phyloP scores from a whole-genome alignment of 2,797 vertebrate species.

The Mionectes olivaceus region DNA sequence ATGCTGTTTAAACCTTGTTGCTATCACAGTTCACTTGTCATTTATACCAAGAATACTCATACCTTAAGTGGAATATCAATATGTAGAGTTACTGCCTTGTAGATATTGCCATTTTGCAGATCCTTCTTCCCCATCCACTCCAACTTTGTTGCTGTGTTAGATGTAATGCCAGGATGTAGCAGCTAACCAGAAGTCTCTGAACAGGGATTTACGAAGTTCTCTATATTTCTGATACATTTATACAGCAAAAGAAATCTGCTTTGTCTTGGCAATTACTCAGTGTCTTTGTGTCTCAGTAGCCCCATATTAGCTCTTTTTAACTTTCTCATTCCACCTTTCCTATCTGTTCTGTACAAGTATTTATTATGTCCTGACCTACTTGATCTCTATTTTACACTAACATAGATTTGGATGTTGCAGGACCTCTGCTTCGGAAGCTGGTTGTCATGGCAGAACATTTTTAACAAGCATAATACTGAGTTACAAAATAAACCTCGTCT shows the following conservation, averaged over 20 bases:
- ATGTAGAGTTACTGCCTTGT: background rate
- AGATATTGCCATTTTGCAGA: background rate
- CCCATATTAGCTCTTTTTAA: background rate
- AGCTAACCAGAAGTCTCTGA: background rate
- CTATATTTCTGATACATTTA: background rate
- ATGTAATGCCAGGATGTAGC: background rate
- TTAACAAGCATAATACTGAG: background rate
- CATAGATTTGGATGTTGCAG: background rate
- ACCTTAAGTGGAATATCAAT: background rate
- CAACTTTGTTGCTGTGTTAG: background rate
- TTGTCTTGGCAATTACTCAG: background rate
- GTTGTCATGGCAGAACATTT: background rate
- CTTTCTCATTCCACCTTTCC: background rate
- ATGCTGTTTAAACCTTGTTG: conserved; percentile 11
- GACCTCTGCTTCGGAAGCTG: background rate
- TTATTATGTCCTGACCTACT: background rate
- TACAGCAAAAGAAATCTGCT: background rate
- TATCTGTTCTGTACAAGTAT: background rate
- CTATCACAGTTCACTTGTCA: conserved; percentile 6
- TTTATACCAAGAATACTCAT: background rate
- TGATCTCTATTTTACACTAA: background rate
- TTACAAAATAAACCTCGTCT: background rate
- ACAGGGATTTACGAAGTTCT: background rate
- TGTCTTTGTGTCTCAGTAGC: background rate
- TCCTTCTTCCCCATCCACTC: background rate